Conservation (phyloP, 2,113 vertebrate genomes). For the Pampusana beccarii region DNA sequence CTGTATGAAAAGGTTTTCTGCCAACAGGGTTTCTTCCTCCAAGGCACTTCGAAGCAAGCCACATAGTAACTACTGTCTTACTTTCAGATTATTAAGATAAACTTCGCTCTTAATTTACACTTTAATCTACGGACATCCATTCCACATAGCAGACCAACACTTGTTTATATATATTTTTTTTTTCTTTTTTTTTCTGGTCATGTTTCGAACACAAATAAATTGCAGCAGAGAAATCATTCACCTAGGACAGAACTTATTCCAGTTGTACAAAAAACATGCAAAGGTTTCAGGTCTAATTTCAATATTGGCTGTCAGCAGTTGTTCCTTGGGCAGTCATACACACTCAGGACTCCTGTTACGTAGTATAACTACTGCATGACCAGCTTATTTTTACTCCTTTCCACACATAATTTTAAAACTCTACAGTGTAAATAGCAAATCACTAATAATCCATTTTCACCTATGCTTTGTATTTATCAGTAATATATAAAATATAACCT, state of each 20-base stretch:
- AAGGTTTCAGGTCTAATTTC: background rate
- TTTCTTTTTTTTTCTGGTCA: background rate
- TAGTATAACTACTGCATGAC: background rate
- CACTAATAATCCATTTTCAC: background rate
- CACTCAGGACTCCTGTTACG: fast-evolving
- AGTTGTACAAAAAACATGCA: background rate
- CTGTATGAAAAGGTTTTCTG: background rate
- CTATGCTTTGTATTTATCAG: background rate
- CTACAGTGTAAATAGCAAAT: background rate
- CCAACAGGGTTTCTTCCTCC: background rate
- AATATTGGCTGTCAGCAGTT: background rate
- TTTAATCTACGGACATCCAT: background rate
- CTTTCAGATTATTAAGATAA: background rate
- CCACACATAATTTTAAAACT: background rate
- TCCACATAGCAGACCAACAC: background rate
- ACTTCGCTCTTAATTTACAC: background rate
- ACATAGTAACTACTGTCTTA: background rate
- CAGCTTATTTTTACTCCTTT: background rate
- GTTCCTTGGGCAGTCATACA: background rate
- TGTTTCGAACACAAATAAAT: background rate
- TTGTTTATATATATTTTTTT: background rate
- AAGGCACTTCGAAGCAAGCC: background rate
- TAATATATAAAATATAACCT: background rate
- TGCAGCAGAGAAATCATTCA: background rate
- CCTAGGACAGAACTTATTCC: background rate